Evolutionary conservation across 2,797 vertebrate genomes (phyloP).

Genomic region (Anas acuta): DNA sequence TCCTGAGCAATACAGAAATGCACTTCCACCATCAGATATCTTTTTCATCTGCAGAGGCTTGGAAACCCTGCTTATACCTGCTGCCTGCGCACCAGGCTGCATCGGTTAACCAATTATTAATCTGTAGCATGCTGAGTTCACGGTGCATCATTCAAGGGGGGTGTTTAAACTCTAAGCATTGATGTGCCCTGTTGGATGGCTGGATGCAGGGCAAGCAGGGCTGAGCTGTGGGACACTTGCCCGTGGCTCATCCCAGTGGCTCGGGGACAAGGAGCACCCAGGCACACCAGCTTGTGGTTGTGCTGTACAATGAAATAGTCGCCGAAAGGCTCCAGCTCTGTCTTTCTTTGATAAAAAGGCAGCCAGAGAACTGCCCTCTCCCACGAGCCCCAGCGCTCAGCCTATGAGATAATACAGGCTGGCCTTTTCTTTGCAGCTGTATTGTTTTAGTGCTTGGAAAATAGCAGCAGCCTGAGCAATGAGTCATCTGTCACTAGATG

Average conservation of each 20-base stretch:
- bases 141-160: accelerated
- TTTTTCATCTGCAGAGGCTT: accelerated
- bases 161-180: not conserved
- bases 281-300: not conserved
- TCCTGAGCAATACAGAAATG: not conserved
- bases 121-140: accelerated
- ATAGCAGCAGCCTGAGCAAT: constrained; percentile 48
- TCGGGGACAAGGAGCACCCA: accelerated
- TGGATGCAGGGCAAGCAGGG: not conserved
- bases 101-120: accelerated
- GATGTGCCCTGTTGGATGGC: accelerated
- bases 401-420: constrained; percentile 26
- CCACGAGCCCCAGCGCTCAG: constrained; percentile 30
- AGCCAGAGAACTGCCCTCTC: constrained; percentile 34
- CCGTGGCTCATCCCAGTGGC: accelerated
- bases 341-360: not conserved
- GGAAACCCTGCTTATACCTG: not conserved
- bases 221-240: not conserved
- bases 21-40: not conserved
- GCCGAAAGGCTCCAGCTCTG: not conserved
- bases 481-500: constrained; percentile 68
- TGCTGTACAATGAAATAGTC: not conserved
- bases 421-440: constrained; percentile 33
- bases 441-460: constrained; percentile 50
- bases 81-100: not conserved